Evolutionary conservation across 2,888 invertebrate species (phyloP), one percentile per base, ranked within the genome.

Genomic region (Agrochola lota): DNA sequence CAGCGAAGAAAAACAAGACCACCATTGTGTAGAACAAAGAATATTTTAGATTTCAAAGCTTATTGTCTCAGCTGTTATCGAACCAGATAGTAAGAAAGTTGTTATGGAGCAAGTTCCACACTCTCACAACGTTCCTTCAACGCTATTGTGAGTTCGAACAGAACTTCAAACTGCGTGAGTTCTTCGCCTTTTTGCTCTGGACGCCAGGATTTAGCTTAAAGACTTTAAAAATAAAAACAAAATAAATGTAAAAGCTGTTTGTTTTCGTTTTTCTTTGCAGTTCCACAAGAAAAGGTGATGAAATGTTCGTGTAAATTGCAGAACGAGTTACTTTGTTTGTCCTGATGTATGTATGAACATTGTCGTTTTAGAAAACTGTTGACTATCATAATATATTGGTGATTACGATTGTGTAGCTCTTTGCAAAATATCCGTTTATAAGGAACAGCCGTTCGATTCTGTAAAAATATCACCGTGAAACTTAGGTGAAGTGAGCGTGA

Each of bases 61-160:
- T 84, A 86, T 80, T 81, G 80, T 81, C 80, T 84, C 87, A 81
- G 86, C 76, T 88, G 87, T 88, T 86, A 87, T 87, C 78, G 84
- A 77, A 78, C 57, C 67, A 78, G 75, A 86, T 86, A 84, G 75
- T 66, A 71, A 74, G 66, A 70, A 81, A 81, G 73, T 81, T 84
- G n/a, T 49, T 66, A 23, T 30, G 26, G 57, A 60, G 46, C 67
- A 77, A 88, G 67, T 87, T 87, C 66, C 66, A 72, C 84, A 70
- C 87, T 80, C 81, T 78, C 69, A 67, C 78, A 75, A 59, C 60
- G 81, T 82, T 79, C 60, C 79, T 75, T 74, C 79, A 67, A 71
- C 52, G 75, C 78, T 73, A 76, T 85, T 85, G 68, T 49, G 55
- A 71, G 78, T 70, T 79, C 62, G 46, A 49, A 84, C 60, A 71